Percentiles rank a stretch among this genome's conserved stretches.
Conservation (phyloP, 1,140 invertebrate species). For the Contarinia nasturtii region DNA sequence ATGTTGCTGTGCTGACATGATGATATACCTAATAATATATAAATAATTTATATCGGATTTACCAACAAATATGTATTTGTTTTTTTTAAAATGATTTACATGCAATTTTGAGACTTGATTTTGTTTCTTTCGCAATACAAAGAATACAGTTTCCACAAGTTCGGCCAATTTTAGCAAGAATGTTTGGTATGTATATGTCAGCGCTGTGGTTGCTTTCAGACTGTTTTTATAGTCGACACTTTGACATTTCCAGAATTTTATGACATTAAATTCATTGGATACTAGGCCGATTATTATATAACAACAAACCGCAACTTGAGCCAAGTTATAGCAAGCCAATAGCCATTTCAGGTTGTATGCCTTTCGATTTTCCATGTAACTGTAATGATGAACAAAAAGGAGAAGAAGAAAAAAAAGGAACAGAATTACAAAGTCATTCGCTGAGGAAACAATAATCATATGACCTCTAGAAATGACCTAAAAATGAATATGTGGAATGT, state of each 20-base stretch:
- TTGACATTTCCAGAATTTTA: slow-evolving; percentile 1
- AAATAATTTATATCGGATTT: no score
- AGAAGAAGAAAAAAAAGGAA: neutral
- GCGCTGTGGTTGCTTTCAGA: neutral
- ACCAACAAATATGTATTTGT: no score
- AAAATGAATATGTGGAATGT: no score
- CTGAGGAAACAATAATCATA: no score
- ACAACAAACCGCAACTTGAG: slow-evolving; percentile 15
- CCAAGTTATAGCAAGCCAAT: slow-evolving; percentile 25
- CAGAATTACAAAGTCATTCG: neutral
- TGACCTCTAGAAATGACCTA: no score
- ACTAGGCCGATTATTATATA: neutral
- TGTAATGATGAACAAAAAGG: neutral
- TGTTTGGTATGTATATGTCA: slow-evolving; percentile 23
- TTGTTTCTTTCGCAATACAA: slow-evolving; percentile 40
- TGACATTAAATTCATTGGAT: neutral
- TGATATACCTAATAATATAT: no score
- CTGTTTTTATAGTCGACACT: neutral
- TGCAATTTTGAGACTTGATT: slow-evolving; percentile 41
- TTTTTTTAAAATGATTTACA: slow-evolving; percentile 42
- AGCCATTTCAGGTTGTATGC: slow-evolving; percentile 19
- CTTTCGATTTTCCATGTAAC: slow-evolving; percentile 15
- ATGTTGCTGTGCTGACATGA: slow-evolving; percentile 32
- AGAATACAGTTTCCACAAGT: slow-evolving; percentile 32
- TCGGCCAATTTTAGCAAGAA: slow-evolving; percentile 28